A percentile compares a stretch with the other conserved stretches of the same genome.
Evolutionary conservation across 1,140 invertebrate species (phyloP).

Genomic region (Conopomorpha cramerella): DNA sequence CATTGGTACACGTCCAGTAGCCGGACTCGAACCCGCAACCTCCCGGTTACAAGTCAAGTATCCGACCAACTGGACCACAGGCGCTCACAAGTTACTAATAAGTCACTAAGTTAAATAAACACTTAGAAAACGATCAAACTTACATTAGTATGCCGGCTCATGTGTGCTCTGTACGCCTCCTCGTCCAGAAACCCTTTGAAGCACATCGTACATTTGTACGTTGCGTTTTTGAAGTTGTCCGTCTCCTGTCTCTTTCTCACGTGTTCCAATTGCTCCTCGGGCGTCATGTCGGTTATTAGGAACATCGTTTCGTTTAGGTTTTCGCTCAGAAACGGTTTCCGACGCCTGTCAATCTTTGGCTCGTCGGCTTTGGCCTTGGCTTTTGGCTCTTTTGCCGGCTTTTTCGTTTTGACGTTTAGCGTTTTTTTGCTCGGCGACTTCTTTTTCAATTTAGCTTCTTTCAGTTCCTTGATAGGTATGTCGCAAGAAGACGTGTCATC

Average conservation of each 20-base stretch:
- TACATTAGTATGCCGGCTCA: slow-evolving; percentile 34
- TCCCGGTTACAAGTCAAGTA: no score
- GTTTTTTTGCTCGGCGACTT: neutral
- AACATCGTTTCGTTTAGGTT: slow-evolving; percentile 41
- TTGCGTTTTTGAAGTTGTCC: slow-evolving; percentile 33
- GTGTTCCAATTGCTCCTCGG: slow-evolving; percentile 36
- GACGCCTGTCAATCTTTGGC: slow-evolving; percentile 35
- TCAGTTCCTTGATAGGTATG: neutral
- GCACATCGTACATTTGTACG: slow-evolving; percentile 34
- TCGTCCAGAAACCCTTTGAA: slow-evolving; percentile 45
- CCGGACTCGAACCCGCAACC: no score
- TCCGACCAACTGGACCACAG: no score
- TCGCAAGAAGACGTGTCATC: neutral
- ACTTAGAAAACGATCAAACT: no score
- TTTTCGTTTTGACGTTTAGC: neutral
- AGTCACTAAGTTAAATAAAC: no score
- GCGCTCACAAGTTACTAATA: no score
- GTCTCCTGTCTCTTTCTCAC: slow-evolving; percentile 31
- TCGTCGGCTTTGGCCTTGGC: slow-evolving; percentile 8
- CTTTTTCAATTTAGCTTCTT: slow-evolving; percentile 9
- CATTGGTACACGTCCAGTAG: no score
- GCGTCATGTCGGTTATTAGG: slow-evolving; percentile 29
- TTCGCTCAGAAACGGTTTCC: slow-evolving; percentile 37
- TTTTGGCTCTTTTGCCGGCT: slow-evolving; percentile 1
- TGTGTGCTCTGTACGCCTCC: slow-evolving; percentile 34